Evolutionary conservation across 2,888 invertebrate genomes (phyloP).

Genomic region (Eugnorisma glareosa): DNA sequence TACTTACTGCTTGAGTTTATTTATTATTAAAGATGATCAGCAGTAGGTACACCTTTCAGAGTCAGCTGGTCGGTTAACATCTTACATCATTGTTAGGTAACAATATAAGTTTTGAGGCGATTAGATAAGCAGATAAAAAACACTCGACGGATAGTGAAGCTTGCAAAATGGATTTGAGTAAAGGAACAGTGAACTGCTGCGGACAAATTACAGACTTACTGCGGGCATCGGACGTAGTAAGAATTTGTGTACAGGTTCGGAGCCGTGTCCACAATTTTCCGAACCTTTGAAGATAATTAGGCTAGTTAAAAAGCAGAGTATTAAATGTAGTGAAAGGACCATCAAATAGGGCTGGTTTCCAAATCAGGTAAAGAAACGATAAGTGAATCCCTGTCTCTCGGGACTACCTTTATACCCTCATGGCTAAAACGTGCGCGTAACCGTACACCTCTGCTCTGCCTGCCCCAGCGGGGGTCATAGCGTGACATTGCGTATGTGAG

Average conservation of each 20-base stretch:
- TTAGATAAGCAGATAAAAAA: neutral
- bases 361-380: slow-evolving; percentile 37
- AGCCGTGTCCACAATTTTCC: neutral
- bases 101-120: slow-evolving; percentile 10
- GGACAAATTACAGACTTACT: neutral
- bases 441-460: neutral
- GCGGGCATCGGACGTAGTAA: neutral
- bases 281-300: neutral
- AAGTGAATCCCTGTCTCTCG: slow-evolving; percentile 1
- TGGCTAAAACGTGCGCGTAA: slow-evolving; percentile 11
- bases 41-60: slow-evolving; percentile 20
- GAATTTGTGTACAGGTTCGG: neutral
- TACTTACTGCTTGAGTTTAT: neutral
- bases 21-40: neutral
- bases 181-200: neutral
- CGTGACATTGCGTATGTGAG: neutral
- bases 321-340: neutral
- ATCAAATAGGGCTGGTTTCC: neutral
- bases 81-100: slow-evolving; percentile 10
- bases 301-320: neutral
- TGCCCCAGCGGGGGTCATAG: slow-evolving; percentile 4
- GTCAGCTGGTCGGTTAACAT: slow-evolving; percentile 25
- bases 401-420: slow-evolving; percentile 11
- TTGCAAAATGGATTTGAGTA: neutral
- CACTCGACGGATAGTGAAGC: neutral